phyloP scores from a whole-genome alignment of 2,113 vertebrate species.

The human region GRCh38 chr4:20749501-20750000 shows the following conservation, averaged over 20 bases:
- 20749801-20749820: background rate
- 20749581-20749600: background rate
- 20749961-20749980: background rate
- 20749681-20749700: constrained; percentile 99
- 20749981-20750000: background rate
- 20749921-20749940: background rate
- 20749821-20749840: background rate
- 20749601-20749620: background rate
- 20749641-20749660: constrained; percentile 79
- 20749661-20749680: constrained; percentile 98
- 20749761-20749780: background rate
- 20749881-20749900: background rate
- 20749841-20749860: background rate
- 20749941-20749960: background rate
- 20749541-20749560: background rate
- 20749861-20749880: background rate
- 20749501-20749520: background rate
- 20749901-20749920: background rate
- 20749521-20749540: background rate
- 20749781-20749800: fast-evolving
- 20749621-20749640: background rate
- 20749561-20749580: background rate
- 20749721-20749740: constrained; percentile 95
- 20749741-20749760: constrained; percentile 60
- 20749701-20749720: constrained; percentile 98